Percentiles rank a stretch among this genome's conserved stretches.
Conservation (phyloP, 2,113 vertebrate species). For the Glareola pratincola region DNA sequence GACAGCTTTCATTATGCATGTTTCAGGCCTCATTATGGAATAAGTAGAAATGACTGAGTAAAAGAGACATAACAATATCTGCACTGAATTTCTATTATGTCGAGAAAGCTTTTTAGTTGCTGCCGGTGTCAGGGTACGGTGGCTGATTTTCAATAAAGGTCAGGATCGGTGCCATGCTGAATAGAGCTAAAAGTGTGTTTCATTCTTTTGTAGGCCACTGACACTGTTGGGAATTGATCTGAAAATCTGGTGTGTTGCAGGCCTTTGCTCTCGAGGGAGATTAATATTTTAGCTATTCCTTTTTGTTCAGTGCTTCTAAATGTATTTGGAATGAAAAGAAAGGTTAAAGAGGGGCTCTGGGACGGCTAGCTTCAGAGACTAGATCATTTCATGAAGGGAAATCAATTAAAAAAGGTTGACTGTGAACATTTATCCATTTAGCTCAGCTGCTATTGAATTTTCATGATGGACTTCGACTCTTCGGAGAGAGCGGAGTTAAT, state of each 20-base stretch:
- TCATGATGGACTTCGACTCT: slow-evolving; percentile 98
- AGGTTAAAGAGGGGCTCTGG: slow-evolving; percentile 88
- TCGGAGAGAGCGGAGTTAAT: slow-evolving; percentile 96
- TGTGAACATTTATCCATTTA: slow-evolving; percentile 99
- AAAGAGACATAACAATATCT: slow-evolving; percentile 83
- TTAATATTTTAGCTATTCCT: slow-evolving; percentile 88
- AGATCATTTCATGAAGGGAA: slow-evolving; percentile 98
- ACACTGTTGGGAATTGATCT: slow-evolving; percentile 86
- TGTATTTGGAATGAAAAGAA: slow-evolving; percentile 86
- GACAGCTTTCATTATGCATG: slow-evolving; percentile 94
- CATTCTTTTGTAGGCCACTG: slow-evolving; percentile 80
- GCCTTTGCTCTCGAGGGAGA: slow-evolving; percentile 84
- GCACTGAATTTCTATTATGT: slow-evolving; percentile 91
- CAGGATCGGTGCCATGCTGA: slow-evolving; percentile 77
- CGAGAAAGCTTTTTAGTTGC: slow-evolving; percentile 72
- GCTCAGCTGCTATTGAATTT: slow-evolving; percentile 98
- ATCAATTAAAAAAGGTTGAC: slow-evolving; percentile 98
- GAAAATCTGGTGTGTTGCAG: slow-evolving; percentile 81
- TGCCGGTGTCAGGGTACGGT: slow-evolving; percentile 76
- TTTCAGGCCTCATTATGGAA: slow-evolving; percentile 86
- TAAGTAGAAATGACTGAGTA: slow-evolving; percentile 91
- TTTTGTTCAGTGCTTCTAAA: slow-evolving; percentile 82
- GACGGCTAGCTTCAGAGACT: slow-evolving; percentile 87
- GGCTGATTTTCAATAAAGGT: slow-evolving; percentile 83
- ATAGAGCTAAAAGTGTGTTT: slow-evolving; percentile 80